Percentiles rank a stretch among this genome's conserved stretches.
Evolutionary conservation across 2,113 vertebrate genomes (phyloP).

Genomic region (Perccottus glenii): DNA sequence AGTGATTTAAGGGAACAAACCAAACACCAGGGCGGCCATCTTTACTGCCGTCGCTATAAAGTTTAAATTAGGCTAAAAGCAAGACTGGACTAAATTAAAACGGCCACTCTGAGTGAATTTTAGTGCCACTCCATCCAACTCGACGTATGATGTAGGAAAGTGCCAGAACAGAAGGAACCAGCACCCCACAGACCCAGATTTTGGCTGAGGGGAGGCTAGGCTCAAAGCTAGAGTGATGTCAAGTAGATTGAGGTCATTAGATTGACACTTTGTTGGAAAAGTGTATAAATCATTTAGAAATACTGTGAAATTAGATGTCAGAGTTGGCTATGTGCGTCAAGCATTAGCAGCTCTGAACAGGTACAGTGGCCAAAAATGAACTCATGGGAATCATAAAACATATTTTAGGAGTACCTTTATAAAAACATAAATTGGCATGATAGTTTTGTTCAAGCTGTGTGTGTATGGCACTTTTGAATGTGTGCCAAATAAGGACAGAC

Average conservation of each 20-base stretch:
- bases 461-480: too few species aligned
- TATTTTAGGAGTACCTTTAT: neutral
- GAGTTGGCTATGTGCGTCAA: neutral
- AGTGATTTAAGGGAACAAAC: conserved; percentile 15
- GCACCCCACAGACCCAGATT: conserved; percentile 19
- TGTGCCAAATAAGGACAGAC: too few species aligned
- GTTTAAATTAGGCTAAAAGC: conserved; percentile 33
- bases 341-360: neutral
- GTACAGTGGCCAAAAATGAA: neutral
- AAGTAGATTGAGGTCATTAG: conserved; percentile 31
- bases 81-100: conserved; percentile 26
- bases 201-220: conserved; percentile 12
- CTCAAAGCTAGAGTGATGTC: conserved; percentile 15
- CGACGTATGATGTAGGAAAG: conserved; percentile 30
- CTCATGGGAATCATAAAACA: neutral
- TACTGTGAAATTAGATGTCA: conserved; percentile 29
- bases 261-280: conserved; percentile 16
- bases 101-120: conserved; percentile 21
- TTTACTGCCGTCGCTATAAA: conserved; percentile 26
- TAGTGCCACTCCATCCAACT: conserved; percentile 19
- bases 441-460: neutral
- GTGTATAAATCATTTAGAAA: conserved; percentile 8
- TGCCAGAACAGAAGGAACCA: conserved; percentile 17
- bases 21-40: conserved; percentile 10
- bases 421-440: neutral